phyloP scores from a whole-genome alignment of 2,113 vertebrate genomes.

The Eubucco bourcierii region DNA sequence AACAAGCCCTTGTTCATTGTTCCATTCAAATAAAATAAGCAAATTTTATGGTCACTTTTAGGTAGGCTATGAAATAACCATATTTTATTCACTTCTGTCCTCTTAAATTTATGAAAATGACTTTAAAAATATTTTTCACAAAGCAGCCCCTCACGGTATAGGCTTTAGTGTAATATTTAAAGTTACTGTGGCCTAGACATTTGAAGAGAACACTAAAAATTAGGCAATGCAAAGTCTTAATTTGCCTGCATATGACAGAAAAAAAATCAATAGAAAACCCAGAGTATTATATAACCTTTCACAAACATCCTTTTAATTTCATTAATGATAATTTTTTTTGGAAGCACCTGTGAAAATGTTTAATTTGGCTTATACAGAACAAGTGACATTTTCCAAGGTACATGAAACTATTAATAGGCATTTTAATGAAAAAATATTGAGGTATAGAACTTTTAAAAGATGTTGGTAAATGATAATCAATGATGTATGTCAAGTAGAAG shows the following conservation, averaged over 20 bases:
- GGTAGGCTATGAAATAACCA: background rate
- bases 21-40: background rate
- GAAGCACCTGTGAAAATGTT: background rate
- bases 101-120: background rate
- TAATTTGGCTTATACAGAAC: background rate
- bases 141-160: background rate
- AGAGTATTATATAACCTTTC: background rate
- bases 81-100: background rate
- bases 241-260: background rate
- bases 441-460: background rate
- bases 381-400: background rate
- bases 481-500: background rate
- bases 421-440: background rate
- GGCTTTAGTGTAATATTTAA: background rate
- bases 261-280: background rate
- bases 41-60: background rate
- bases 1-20: background rate
- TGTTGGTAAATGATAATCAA: background rate
- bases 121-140: background rate
- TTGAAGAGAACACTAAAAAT: background rate
- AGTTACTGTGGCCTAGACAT: background rate
- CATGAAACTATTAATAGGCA: background rate
- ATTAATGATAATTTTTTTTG: background rate
- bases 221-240: background rate
- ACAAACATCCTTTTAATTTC: background rate